These are phyloP conservation scores for Liparis tanakae DNA, from an alignment of 2,797 vertebrate species.

Conservation along the genomic window DNA sequence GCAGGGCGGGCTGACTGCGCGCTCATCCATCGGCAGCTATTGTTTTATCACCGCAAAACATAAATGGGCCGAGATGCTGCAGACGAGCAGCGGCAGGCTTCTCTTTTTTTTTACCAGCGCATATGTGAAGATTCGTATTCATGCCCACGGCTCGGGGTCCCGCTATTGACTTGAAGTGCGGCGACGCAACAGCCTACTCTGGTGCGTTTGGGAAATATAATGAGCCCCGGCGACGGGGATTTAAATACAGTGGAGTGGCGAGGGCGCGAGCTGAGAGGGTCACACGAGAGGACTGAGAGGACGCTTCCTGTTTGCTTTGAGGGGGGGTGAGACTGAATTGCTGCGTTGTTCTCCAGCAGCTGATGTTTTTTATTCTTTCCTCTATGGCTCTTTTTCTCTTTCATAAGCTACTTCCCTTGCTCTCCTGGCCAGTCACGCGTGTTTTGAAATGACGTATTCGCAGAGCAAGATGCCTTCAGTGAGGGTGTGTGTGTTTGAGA, in stretches of 20 bases:
- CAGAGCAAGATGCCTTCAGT: constrained; percentile 70
- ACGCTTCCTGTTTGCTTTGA: constrained; percentile 64
- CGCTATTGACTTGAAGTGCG: constrained; percentile 75
- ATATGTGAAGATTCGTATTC: constrained; percentile 70
- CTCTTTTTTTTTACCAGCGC: constrained; percentile 68
- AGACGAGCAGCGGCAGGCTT: constrained; percentile 70
- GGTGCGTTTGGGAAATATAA: constrained; percentile 70
- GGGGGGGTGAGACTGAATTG: constrained; percentile 46
- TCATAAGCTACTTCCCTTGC: constrained; percentile 57
- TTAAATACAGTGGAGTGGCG: constrained; percentile 67
- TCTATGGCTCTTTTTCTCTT: constrained; percentile 38
- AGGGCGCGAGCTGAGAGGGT: constrained; percentile 65
- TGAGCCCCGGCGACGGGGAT: constrained; percentile 65
- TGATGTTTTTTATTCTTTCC: constrained; percentile 33
- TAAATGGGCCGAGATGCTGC: constrained; percentile 70
- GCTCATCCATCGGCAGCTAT: constrained; percentile 70
- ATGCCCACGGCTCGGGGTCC: constrained; percentile 69
- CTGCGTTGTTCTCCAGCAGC: constrained; percentile 40
- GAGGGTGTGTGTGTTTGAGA: constrained; percentile 59
- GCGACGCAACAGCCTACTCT: constrained; percentile 68
- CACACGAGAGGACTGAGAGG: constrained; percentile 50
- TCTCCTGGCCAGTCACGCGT: constrained; percentile 65
- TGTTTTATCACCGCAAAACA: constrained; percentile 75
- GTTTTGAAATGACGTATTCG: constrained; percentile 77
- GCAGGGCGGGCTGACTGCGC: constrained; percentile 43